Evolutionary conservation across 2,888 invertebrate genomes (phyloP), one percentile per base, ranked within the genome.

Genomic region (Dioctria linearis): DNA sequence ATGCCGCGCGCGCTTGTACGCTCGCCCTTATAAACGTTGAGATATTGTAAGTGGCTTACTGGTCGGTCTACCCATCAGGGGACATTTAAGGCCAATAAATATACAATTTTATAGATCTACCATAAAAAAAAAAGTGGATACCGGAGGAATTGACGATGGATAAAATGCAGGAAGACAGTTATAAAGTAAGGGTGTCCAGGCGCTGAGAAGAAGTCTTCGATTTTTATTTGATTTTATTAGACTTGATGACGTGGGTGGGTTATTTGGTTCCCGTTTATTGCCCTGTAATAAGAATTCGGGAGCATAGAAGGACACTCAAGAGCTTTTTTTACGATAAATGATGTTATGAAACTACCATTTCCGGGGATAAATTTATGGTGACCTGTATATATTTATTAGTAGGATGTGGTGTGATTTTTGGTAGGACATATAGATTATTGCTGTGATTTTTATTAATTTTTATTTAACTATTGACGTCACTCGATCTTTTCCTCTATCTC

Each of bases 31-130:
- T 65, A 11, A 25, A 49, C 46, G 9, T 69, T 82, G 78, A 73
- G 80, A 82, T 82, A 82, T 82, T 82, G 79, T 82, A 82, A 82
- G 82, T 82, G 82, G 82, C 80, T 82, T 82, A 82, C 79, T 80
- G 80, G 76, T 67, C 80, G 79, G 66, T 67, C 69, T 43, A 69
- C 40, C 57, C 83, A 25, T 25, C 25, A 25, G 25, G 83, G 82
- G 83, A 83, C 83, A 83, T 84, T 84, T 84, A 84, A 84, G 83
- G 83, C 84, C 83, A 84, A 84, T 84, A 84, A 84, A 84, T 84
- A 84, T 83, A 83, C 84, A 83, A 84, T 84, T 84, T 84, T 84
- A 84, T 84, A 84, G 84, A 84, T 84, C 83, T 82, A 37, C 81
- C 54, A 79, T 79, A 79, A 79, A 79, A 79, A 79, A 79, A 79